Percentiles rank a stretch among this genome's conserved stretches.
Conservation (phyloP, 2,797 vertebrate species). For the Spinus olivaceus region DNA sequence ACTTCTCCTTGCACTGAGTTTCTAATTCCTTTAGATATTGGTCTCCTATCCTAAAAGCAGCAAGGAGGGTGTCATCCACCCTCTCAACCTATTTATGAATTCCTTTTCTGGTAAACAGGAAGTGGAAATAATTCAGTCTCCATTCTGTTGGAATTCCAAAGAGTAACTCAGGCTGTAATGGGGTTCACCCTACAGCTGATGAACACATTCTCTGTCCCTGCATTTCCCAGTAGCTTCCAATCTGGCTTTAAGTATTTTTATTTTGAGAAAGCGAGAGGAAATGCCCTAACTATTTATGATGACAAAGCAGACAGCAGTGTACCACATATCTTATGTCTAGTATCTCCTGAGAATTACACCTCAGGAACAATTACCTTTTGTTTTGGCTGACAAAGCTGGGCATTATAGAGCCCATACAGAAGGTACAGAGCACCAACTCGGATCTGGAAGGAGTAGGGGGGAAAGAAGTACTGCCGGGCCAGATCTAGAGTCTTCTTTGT, state of each 20-base stretch:
- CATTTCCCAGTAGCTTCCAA: neutral
- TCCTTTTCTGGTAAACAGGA: neutral
- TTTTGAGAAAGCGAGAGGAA: neutral
- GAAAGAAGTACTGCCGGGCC: slow-evolving; percentile 81
- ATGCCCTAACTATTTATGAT: neutral
- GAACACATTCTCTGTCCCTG: neutral
- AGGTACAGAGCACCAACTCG: slow-evolving; percentile 91
- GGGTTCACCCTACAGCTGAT: neutral
- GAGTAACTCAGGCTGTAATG: neutral
- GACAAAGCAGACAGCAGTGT: neutral
- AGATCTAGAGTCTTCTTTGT: slow-evolving; percentile 78
- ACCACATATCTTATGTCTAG: fast-evolving
- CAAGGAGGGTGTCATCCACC: neutral
- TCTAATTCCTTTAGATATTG: neutral
- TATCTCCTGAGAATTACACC: neutral
- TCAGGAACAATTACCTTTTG: slow-evolving; percentile 80
- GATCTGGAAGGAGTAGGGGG: slow-evolving; percentile 92
- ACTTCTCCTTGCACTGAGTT: neutral
- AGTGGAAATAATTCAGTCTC: neutral
- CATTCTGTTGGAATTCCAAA: neutral
- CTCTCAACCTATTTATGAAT: neutral
- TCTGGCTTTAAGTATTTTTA: neutral
- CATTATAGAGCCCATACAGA: slow-evolving; percentile 84
- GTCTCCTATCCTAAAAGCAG: neutral
- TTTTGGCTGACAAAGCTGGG: slow-evolving; percentile 81